Base-by-base conservation (phyloP, 1,140 invertebrate species). In the Ceratosolen fusciceps region DNA sequence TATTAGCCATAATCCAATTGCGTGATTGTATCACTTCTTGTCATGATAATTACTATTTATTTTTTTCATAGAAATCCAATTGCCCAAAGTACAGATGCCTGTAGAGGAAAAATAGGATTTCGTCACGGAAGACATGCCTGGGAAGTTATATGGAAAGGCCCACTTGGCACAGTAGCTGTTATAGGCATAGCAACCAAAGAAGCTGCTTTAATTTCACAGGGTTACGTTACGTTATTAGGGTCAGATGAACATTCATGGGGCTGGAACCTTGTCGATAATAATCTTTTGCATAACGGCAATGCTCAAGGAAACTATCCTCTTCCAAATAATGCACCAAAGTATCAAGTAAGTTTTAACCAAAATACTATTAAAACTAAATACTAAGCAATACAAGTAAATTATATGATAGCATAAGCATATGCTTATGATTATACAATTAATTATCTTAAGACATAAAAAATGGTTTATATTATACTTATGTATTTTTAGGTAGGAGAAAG, bases 91-190 rank as follows among this genome's bases (percentile, higher is more conserved):
- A 99, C 98, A 74, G 98, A 99, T 92, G 98, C 96, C 43, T 96
- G 97, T 74, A 92, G 98, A 87, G 96, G 96, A 19, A 99, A 98
- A 93, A 96, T 98, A 85, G 96, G 98, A 1, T 99, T 99, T 87
- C 92, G 94, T 81, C 93, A 95, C 86, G 98, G 98, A 9, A 93
- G 98, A 82, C 98, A 99, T 92, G 96, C 97, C 5, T 99, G 98
- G 98, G 98, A 99, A 91, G 95, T 99, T 0, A 97, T 98, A 87
- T 99, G 98, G 98, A 97, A 99, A 93, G 98, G 98, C 29, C 98
- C 98, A 1, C 90, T 99, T 49, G 98, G 97, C 1, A 98, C 97
- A 21, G 97, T 98, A 12, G 97, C 97, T 54, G 96, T 98, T 31
- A 95, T 99, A 84, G 97, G 98, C 47, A 95, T 99, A 83, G 96